Base-by-base conservation (phyloP, 2,888 invertebrate species). In the Diarsia mendica region DNA sequence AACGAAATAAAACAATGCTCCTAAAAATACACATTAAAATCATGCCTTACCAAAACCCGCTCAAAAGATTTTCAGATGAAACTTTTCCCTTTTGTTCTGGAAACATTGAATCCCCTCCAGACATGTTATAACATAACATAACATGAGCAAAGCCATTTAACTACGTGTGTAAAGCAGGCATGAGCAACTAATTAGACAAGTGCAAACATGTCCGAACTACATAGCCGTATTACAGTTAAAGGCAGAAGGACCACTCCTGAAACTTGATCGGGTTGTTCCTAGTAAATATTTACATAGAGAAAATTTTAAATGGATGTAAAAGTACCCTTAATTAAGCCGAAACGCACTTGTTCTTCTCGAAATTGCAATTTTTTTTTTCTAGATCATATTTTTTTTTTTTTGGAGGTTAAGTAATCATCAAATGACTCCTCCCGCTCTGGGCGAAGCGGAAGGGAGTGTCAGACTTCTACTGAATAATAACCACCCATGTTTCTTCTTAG, bases 121-220 rank as follows among this genome's bases (percentile, higher is more conserved):
- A 72, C 82, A 68, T 76, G 68, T 80, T 69, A 69, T 78, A 60
- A 74, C 28, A 70, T 68, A 72, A 73, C 33, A 70, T 71, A 69
- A 72, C 68, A 72, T 53, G 55, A 68, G 65, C 76, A 33, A 63
- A 65, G 75, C 75, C 67, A 75, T 82, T 82, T 80, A 72, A 83
- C 66, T 70, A 66, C 33, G 55, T 76, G 61, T 83, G 72, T 73
- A 69, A 73, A 70, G 67, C 82, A 66, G 76, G 67, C 84, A 44
- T 72, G 49, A 63, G n/a, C 63, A 66, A 77, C 74, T 84, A 83
- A 83, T 83, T 83, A 78, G 84, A 82, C 82, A 69, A 63, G 76
- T 66, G 68, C 48, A 75, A 84, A 84, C 76, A 83, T 84, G 82
- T 71, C 80, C 55, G 51, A 74, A 80, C 71, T 71, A 80, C 46